Evolutionary conservation across 1,140 invertebrate species (phyloP).

Genomic region (Achroia grisella): DNA sequence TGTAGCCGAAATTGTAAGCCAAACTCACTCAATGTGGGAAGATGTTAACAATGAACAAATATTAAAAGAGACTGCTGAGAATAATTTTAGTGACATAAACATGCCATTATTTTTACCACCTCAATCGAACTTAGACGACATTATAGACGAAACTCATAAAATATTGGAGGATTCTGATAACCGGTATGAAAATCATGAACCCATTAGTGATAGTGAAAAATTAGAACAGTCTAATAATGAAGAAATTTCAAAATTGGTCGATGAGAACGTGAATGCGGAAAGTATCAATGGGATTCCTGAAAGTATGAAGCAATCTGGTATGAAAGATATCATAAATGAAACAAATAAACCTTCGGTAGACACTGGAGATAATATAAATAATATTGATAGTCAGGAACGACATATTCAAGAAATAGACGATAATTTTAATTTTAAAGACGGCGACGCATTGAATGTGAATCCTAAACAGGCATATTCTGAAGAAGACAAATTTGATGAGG

Average conservation of each 20-base stretch:
- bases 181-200: slow-evolving; percentile 1
- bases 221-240: neutral
- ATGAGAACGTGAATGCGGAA: slow-evolving; percentile 5
- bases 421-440: neutral
- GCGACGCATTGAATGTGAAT: neutral
- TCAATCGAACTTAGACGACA: neutral
- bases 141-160: slow-evolving; percentile 10
- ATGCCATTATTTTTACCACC: no score
- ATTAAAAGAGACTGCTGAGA: neutral
- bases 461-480: neutral
- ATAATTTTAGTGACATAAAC: no score
- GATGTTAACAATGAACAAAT: neutral
- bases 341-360: slow-evolving; percentile 10
- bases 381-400: slow-evolving; percentile 2
- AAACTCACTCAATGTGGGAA: neutral
- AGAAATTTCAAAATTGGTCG: neutral
- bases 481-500: slow-evolving; percentile 5
- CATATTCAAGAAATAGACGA: neutral
- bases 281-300: neutral
- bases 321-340: slow-evolving; percentile 8
- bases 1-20: no score
- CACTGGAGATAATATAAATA: slow-evolving; percentile 2
- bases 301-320: neutral
- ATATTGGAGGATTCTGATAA: slow-evolving; percentile 10
- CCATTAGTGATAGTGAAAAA: neutral